Percentiles rank a stretch among this genome's conserved stretches.
These are phyloP conservation scores for Pantherophis guttatus DNA, from an alignment of 2,113 vertebrate genomes.

Conservation along the genomic window DNA sequence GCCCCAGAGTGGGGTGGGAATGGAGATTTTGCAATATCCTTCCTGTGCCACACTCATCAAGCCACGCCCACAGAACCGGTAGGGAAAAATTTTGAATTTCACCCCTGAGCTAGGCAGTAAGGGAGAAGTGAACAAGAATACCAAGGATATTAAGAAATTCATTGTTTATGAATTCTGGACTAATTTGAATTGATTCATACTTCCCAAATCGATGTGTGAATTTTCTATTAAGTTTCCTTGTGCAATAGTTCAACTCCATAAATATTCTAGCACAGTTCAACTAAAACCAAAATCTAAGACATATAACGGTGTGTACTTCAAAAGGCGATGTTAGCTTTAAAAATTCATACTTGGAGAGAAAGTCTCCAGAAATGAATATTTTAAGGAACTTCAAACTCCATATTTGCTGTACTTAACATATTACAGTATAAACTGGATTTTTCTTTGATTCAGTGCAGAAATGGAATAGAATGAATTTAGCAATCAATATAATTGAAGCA, in stretches of 20 bases:
- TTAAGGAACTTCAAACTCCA: neutral
- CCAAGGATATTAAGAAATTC: neutral
- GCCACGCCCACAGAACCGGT: too few species aligned
- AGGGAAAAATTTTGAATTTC: too few species aligned
- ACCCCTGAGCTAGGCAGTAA: neutral
- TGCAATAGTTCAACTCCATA: neutral
- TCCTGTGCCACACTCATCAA: too few species aligned
- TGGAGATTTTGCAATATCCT: too few species aligned
- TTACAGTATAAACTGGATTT: neutral
- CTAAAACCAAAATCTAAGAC: neutral
- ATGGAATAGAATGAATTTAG: neutral
- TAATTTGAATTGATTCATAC: neutral
- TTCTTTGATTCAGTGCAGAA: neutral
- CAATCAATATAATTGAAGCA: neutral
- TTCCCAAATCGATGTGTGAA: neutral
- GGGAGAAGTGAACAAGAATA: neutral
- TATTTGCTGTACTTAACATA: neutral
- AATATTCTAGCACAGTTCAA: neutral
- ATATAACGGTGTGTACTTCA: neutral
- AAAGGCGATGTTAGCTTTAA: neutral
- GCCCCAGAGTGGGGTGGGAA: too few species aligned
- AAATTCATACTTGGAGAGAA: neutral
- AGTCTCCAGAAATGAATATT: neutral
- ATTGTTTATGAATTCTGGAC: neutral
- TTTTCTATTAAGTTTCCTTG: neutral